phyloP scores from a whole-genome alignment of 2,113 vertebrate species.

The Bostrychus sinensis region DNA sequence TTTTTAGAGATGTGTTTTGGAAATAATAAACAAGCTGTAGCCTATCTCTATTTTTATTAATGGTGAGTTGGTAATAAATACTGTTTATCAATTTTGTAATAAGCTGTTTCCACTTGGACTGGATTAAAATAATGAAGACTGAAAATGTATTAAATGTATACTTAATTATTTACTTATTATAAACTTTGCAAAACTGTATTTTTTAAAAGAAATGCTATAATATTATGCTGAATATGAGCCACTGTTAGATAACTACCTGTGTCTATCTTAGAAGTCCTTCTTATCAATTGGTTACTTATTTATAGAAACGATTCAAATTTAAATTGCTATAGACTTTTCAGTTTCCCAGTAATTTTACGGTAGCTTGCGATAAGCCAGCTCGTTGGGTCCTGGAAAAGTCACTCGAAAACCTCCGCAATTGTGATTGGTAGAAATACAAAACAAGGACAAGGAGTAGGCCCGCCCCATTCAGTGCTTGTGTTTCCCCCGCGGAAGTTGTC shows the following conservation, averaged over 20 bases:
- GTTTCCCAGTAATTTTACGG: background rate
- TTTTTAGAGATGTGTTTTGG: too few species aligned
- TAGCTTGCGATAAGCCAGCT: fast-evolving
- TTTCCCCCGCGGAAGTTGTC: conserved; percentile 67
- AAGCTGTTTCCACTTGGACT: too few species aligned
- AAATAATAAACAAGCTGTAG: too few species aligned
- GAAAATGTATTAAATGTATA: too few species aligned
- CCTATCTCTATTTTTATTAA: too few species aligned
- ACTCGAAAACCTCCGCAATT: background rate
- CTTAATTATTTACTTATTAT: too few species aligned
- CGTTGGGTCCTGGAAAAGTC: conserved; percentile 45
- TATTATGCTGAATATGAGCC: too few species aligned
- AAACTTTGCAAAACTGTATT: too few species aligned
- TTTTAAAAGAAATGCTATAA: too few species aligned
- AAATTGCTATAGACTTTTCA: conserved; percentile 20
- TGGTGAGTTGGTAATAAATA: too few species aligned
- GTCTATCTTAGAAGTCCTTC: conserved; percentile 13
- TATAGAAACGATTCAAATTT: conserved; percentile 62
- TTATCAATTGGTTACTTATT: conserved; percentile 55
- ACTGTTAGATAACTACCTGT: conserved; percentile 3
- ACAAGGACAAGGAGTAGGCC: background rate
- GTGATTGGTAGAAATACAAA: conserved; percentile 50
- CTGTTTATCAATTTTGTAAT: too few species aligned
- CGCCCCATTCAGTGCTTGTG: background rate
- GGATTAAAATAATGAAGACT: too few species aligned